Conservation (phyloP, 2,113 vertebrate species). For the Hemiscyllium ocellatum region DNA sequence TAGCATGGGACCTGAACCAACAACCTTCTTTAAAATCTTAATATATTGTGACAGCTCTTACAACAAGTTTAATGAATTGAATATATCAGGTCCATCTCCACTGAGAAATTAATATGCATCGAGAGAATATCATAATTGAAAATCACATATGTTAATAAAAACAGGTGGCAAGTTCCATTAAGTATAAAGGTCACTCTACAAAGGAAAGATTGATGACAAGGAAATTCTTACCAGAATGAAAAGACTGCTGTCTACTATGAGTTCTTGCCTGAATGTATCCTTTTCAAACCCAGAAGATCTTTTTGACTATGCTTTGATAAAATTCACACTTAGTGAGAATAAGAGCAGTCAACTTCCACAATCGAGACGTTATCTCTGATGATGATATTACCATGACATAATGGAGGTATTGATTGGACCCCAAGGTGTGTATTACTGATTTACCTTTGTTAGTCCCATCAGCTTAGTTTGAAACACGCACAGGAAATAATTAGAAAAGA, state of each 20-base stretch:
- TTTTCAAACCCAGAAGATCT: background rate
- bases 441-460: background rate
- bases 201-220: background rate
- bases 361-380: background rate
- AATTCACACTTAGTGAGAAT: background rate
- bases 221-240: background rate
- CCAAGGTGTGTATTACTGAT: background rate
- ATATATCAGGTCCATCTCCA: background rate
- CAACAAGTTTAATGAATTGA: background rate
- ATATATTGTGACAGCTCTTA: constrained; percentile 6
- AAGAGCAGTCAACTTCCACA: background rate
- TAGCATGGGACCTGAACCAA: background rate
- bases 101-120: background rate
- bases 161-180: background rate
- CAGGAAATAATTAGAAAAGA: background rate
- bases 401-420: background rate
- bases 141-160: background rate
- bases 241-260: background rate
- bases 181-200: background rate
- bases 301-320: background rate
- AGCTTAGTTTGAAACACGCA: background rate
- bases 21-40: background rate
- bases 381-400: background rate
- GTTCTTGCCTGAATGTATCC: background rate
- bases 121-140: background rate